Conservation (phyloP, 1,140 invertebrate species). For the Dreissena polymorpha region DNA sequence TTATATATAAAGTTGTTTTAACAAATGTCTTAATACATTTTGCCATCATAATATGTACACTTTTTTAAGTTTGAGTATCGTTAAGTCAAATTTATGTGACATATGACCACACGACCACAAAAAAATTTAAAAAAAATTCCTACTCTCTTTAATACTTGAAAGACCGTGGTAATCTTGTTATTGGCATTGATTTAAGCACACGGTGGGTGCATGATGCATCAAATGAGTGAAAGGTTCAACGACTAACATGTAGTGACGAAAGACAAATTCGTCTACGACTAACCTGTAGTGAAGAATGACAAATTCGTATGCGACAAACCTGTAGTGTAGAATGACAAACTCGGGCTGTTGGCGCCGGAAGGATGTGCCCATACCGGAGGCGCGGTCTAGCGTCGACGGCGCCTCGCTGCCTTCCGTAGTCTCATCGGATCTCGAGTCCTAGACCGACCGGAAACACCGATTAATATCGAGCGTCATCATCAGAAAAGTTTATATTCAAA, state of each 20-base stretch:
- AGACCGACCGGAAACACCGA: neutral
- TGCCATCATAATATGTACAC: neutral
- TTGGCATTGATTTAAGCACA: no score
- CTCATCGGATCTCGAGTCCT: slow-evolving; percentile 43
- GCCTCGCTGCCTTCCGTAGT: slow-evolving; percentile 24
- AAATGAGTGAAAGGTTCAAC: neutral
- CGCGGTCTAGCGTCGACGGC: slow-evolving; percentile 21
- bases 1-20: neutral
- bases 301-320: no score
- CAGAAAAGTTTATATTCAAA: no score
- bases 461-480: no score
- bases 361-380: slow-evolving; percentile 30
- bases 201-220: no score
- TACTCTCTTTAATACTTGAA: neutral
- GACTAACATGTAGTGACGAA: no score
- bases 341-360: slow-evolving; percentile 63
- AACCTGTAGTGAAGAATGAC: no score
- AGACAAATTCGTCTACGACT: no score
- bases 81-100: no score
- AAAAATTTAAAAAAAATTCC: neutral
- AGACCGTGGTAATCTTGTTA: neutral
- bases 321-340: slow-evolving; percentile 97
- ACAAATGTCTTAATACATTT: neutral
- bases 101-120: neutral
- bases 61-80: neutral